A percentile compares a stretch with the other conserved stretches of the same genome.
phyloP scores from a whole-genome alignment of 2,797 vertebrate genomes.

The Pelochelys cantorii region DNA sequence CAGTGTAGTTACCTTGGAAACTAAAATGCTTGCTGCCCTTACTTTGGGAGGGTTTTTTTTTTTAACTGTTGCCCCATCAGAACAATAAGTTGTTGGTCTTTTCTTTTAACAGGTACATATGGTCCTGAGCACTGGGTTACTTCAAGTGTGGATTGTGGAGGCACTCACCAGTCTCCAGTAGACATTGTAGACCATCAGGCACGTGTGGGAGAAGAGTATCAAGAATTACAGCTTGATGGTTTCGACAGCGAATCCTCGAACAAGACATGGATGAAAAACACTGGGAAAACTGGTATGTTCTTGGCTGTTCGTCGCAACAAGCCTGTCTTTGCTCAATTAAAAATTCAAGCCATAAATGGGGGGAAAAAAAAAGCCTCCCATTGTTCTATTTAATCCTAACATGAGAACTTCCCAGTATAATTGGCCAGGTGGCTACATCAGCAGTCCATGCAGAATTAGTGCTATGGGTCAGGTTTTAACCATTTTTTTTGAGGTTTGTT shows the following conservation, averaged over 20 bases:
- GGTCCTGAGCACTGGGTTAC: constrained; percentile 93
- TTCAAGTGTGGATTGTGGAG: constrained; percentile 89
- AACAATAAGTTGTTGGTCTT: constrained; percentile 33
- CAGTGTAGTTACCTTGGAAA: background rate
- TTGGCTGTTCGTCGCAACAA: background rate
- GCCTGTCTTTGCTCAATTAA: constrained; percentile 48
- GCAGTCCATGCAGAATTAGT: constrained; percentile 28
- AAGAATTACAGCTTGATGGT: constrained; percentile 91
- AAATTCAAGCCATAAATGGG: constrained; percentile 34
- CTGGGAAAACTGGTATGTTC: constrained; percentile 93
- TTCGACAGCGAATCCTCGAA: constrained; percentile 94
- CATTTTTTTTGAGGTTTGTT: background rate
- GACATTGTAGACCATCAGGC: constrained; percentile 91
- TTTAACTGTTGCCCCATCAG: background rate
- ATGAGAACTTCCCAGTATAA: constrained; percentile 20
- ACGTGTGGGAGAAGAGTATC: constrained; percentile 88
- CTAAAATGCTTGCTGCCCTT: background rate
- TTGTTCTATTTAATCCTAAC: background rate
- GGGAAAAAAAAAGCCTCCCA: background rate
- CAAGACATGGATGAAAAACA: constrained; percentile 99
- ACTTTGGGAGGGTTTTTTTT: background rate
- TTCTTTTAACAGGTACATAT: constrained; percentile 85
- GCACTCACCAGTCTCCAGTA: constrained; percentile 93
- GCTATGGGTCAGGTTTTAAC: constrained; percentile 54
- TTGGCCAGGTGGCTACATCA: constrained; percentile 32